Evolutionary conservation across 1,140 invertebrate genomes (phyloP).

Genomic region (Portunus trituberculatus): DNA sequence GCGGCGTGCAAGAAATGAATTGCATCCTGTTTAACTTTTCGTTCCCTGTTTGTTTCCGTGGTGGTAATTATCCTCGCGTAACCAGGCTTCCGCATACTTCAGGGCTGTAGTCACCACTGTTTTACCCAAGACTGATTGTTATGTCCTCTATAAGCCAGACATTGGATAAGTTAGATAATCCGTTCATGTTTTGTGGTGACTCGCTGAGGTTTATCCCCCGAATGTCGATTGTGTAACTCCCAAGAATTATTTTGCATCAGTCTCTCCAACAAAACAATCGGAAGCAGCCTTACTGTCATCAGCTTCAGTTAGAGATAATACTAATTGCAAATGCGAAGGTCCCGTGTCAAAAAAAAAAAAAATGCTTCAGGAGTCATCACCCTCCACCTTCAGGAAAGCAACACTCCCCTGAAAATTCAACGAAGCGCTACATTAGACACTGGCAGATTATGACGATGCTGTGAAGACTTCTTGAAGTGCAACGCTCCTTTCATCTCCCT

Average conservation of each 20-base stretch:
- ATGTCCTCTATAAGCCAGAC: background rate
- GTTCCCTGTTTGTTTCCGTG: background rate
- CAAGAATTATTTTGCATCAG: background rate
- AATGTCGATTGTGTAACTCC: background rate
- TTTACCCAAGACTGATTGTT: background rate
- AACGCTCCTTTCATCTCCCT: too few relatives aligned
- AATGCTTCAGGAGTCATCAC: too few relatives aligned
- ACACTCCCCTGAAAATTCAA: too few relatives aligned
- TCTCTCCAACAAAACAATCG: too few relatives aligned
- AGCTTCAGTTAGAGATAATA: too few relatives aligned
- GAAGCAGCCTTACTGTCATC: too few relatives aligned
- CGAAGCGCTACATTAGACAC: too few relatives aligned
- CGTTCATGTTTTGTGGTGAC: background rate
- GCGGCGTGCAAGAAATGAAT: background rate
- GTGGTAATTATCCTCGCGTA: background rate
- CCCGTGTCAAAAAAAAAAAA: too few relatives aligned
- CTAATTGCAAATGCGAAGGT: too few relatives aligned
- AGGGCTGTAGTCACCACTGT: background rate
- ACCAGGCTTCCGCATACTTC: background rate
- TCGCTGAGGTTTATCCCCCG: background rate
- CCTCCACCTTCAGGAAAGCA: too few relatives aligned
- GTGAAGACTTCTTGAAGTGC: too few relatives aligned
- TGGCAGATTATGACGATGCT: too few relatives aligned
- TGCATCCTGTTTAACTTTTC: slow-evolving; percentile 3
- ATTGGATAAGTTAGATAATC: background rate